Evolutionary conservation across 2,797 vertebrate genomes (phyloP).

Genomic region (Galagoides demidoff): DNA sequence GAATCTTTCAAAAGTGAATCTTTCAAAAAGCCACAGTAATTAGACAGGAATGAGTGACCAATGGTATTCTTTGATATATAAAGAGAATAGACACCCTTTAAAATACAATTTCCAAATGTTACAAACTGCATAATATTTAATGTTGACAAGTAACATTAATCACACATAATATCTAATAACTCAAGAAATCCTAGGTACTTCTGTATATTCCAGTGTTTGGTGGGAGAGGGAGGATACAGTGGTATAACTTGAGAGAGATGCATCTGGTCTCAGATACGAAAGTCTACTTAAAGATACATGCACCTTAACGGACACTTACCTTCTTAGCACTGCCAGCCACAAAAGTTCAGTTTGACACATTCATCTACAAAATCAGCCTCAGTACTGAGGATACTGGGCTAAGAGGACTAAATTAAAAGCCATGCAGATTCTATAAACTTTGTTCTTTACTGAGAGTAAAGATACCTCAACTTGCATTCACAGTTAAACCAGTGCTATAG

Average conservation of each 20-base stretch:
- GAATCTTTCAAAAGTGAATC: conserved; percentile 44
- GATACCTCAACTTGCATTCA: background rate
- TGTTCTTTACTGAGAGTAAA: background rate
- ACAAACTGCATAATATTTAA: background rate
- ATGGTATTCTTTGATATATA: background rate
- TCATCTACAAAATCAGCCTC: background rate
- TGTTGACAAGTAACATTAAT: background rate
- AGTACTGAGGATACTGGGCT: background rate
- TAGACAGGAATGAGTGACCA: background rate
- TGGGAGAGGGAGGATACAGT: background rate
- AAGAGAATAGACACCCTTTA: background rate
- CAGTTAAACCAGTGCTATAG: background rate
- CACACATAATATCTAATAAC: background rate
- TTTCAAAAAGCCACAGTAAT: background rate
- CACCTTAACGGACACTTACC: background rate
- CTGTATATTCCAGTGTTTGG: background rate
- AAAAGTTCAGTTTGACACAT: background rate
- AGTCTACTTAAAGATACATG: background rate
- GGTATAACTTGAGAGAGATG: background rate
- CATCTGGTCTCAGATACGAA: background rate
- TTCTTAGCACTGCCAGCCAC: background rate
- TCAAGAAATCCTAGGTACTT: conserved; percentile 30
- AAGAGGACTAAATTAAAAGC: background rate
- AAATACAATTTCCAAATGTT: background rate
- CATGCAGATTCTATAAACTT: background rate